phyloP scores from a whole-genome alignment of 1,140 invertebrate species.

The Sitobion miscanthi region DNA sequence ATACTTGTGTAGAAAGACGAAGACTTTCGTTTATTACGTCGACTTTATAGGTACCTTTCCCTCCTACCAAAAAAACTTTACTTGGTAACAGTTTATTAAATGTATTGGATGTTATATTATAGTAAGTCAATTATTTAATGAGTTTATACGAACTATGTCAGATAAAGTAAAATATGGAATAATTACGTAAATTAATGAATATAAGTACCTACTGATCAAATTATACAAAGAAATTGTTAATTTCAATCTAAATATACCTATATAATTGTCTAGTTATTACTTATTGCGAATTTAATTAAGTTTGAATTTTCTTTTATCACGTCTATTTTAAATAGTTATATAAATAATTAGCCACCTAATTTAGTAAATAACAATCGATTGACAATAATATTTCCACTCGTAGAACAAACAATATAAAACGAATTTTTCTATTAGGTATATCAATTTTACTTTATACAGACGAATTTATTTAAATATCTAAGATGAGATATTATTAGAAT shows the following conservation, averaged over 20 bases:
- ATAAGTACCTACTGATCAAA: too few species aligned
- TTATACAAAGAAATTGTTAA: neutral
- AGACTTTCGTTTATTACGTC: conserved; percentile 42
- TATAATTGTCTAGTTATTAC: neutral
- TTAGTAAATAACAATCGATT: neutral
- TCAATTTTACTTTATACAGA: neutral
- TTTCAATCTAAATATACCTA: neutral
- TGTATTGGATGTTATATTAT: neutral
- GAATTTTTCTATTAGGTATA: neutral
- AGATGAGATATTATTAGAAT: neutral
- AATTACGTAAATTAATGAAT: neutral
- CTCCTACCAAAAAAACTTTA: conserved; percentile 1
- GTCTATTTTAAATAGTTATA: neutral
- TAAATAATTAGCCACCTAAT: neutral
- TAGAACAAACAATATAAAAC: neutral
- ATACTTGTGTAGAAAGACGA: neutral
- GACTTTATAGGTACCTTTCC: neutral
- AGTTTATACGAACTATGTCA: neutral
- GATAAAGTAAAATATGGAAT: neutral
- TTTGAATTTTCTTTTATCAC: neutral
- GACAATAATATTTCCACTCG: neutral
- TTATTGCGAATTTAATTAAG: neutral
- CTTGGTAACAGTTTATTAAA: neutral
- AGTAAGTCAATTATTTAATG: neutral
- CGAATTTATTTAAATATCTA: neutral